Evolutionary conservation across 2,797 vertebrate genomes (phyloP).

Genomic region (Austrolebias charrua): DNA sequence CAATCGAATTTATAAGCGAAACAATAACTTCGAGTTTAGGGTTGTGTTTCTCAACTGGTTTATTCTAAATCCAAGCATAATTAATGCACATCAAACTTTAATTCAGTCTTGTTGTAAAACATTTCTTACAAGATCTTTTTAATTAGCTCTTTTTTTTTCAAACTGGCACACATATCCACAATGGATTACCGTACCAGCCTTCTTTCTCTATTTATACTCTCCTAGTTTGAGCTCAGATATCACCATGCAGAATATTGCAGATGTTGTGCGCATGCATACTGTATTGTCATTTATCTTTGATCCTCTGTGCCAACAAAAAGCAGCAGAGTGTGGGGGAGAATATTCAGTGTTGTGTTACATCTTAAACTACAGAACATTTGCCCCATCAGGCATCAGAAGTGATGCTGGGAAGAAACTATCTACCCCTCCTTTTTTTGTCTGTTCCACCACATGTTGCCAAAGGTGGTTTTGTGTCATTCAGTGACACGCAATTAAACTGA

Average conservation of each 20-base stretch:
- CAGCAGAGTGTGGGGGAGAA: constrained; percentile 15
- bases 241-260: constrained; percentile 19
- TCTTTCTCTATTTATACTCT: constrained; percentile 11
- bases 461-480: constrained; percentile 7
- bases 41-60: background rate
- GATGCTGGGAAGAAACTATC: constrained; percentile 5
- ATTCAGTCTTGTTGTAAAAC: background rate
- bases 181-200: constrained; percentile 6
- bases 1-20: too few species aligned
- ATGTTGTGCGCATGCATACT: constrained; percentile 17
- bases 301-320: constrained; percentile 13
- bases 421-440: background rate
- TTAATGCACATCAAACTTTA: background rate
- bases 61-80: constrained; percentile 2
- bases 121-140: background rate
- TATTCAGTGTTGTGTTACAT: background rate
- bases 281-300: constrained; percentile 21
- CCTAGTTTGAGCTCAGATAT: constrained; percentile 21
- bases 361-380: constrained; percentile 2
- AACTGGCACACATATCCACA: constrained; percentile 3
- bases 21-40: too few species aligned
- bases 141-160: background rate
- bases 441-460: background rate
- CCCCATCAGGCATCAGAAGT: constrained; percentile 4
- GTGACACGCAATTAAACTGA: constrained; percentile 48